Evolutionary conservation across 2,797 vertebrate species (phyloP), one percentile per base, ranked within the genome.

Genomic region (Arnoldichthys spilopterus): DNA sequence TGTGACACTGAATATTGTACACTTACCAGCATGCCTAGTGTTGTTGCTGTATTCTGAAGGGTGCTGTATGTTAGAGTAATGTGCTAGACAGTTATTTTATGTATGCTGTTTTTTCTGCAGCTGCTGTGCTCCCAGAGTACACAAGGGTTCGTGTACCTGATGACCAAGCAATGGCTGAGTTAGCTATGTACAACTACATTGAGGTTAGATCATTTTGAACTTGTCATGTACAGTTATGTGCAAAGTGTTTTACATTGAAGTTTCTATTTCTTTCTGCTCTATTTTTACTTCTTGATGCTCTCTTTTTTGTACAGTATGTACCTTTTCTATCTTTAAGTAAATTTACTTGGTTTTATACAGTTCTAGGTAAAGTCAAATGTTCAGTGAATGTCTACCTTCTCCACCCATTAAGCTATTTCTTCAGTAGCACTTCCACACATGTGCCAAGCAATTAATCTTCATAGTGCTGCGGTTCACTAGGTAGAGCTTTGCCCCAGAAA

Each of bases 171-270:
- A 97, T 99, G 28, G 95, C 95, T 0, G 98, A 99, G 88, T 90
- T 99, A 82, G 97, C 98, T 83, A 98, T 99, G 96, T 99, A 99
- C 92, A 99, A 99, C 90, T 99, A 99, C 0, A 0, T 96, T 53
- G 98, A 99, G 93, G 98, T 98, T 86, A 89, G 11, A 11, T 26
- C 63, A 53, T 16, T 78, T 53, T 69, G 34, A 22, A 30, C 15
- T 58, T 32, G 11, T 13, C 8, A 62, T 18, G 59, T 18, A 61
- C 28, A 34, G 59, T 7, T 32, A 30, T 61, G 6, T 4, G 4
- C 47, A 51, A 11, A 30, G 13, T 11, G 11, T 22, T 43, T 12
- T 3, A 64, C 34, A 63, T 1, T 34, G n/a, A 37, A 34, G 7
- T 34, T 18, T 7, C 15, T 62, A 8, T 15, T 62, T 28, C 13